Base-by-base conservation (phyloP, 2,888 invertebrate genomes). In the Rhodophaea formosa region DNA sequence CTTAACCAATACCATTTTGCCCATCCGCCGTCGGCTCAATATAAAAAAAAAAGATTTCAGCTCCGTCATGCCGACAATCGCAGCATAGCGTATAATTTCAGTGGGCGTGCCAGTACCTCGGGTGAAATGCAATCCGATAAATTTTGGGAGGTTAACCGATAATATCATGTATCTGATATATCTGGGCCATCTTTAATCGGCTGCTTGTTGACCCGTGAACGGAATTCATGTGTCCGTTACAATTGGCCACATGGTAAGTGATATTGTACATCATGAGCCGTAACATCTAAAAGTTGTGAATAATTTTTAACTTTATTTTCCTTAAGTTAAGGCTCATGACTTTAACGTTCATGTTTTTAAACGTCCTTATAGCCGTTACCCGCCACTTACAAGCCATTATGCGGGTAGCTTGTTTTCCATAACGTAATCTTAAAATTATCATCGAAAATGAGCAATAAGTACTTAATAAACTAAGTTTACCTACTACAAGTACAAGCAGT, bases 101-200 rank as follows among this genome's bases (percentile, higher is more conserved):
- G 71, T 54, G 67, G 84, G 83, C 82, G 84, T 80, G 75, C 62
- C 61, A 76, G 72, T 62, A 66, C 67, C 68, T 62, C 65, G 59
- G 62, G 65, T 61, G 64, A 66, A 62, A 66, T 75, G 76, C 77
- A 80, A 84, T 77, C 78, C 77, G 79, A 81, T 82, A 75, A 77
- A 78, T 80, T 72, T 81, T 77, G 74, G 68, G 79, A 81, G 83
- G 84, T 82, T 79, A 77, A 60, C 67, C 65, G 80, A 83, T 84
- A 83, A 76, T 63, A 67, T 71, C 67, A 71, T 68, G 74, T 65
- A 66, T 70, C 67, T 66, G 67, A 66, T 71, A 71, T 72, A 84
- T 80, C 79, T 77, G 72, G 80, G 80, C 66, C 79, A 83, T 83
- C 80, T 84, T 72, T 76, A 78, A 78, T 79, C 79, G 73, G 70